Conservation (phyloP, 2,113 vertebrate genomes). For the Poicephalus meyeri region DNA sequence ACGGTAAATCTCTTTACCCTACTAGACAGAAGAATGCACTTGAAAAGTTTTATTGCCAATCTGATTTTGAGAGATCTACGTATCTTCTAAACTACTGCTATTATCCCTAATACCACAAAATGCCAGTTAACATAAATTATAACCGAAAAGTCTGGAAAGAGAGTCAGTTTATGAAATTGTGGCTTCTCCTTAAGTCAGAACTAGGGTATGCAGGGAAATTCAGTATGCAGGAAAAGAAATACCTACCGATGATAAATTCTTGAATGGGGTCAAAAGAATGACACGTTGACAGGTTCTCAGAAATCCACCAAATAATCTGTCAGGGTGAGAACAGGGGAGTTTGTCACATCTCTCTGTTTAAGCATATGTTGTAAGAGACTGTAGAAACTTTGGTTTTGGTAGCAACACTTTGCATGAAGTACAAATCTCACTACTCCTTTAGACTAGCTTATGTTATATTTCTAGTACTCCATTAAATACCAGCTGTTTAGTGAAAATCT, state of each 20-base stretch:
- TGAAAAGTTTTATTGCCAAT: neutral
- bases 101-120: neutral
- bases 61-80: neutral
- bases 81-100: neutral
- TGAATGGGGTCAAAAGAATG: slow-evolving; percentile 90
- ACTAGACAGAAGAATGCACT: neutral
- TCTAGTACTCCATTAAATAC: neutral
- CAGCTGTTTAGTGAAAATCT: neutral
- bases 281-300: slow-evolving; percentile 81
- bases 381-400: neutral
- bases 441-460: too few species aligned
- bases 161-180: neutral
- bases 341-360: neutral
- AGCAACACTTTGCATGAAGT: neutral
- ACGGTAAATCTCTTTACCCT: neutral
- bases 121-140: neutral
- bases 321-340: neutral
- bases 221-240: neutral
- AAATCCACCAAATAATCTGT: slow-evolving; percentile 91
- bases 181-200: neutral
- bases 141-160: neutral
- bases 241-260: slow-evolving; percentile 93
- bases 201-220: neutral
- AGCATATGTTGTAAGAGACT: neutral
- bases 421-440: too few species aligned